Evolutionary conservation across 2,113 vertebrate species (phyloP), one percentile per base, ranked within the genome.

Genomic region (Delphinus delphis): DNA sequence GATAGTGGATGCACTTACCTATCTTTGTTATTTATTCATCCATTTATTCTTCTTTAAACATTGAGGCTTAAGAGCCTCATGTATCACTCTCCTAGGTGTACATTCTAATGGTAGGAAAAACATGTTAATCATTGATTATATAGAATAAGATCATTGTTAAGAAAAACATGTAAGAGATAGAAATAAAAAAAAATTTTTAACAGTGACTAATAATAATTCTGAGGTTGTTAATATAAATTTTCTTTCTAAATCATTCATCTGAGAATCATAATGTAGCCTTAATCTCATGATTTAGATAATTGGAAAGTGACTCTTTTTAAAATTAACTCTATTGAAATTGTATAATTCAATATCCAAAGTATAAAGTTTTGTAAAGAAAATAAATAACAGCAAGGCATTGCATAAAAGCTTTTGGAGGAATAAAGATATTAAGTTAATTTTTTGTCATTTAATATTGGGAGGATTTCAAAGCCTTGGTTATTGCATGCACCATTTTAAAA

Each of bases 361-460:
- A 63, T 65, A 26, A 0, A 73, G 73, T 82, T 97, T 77, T 68
- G 8, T 88, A 21, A 92, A 65, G 20, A 81, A 96, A 97, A 94
- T 70, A 95, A 62, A 95, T 70, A 95, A 62, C 14, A 92, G 28
- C 17, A 68, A 97, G 18, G 15, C 17, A 82, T 50, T 94, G 6
- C 25, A 74, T 67, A 94, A 94, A 90, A 86, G 8, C 23, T 88
- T 97, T 96, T 90, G 31, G 25, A 97, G 71, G 23, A 71, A 96
- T 94, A 25, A 76, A 47, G 38, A 82, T 89, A 96, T 82, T 93
- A 92, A 93, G 12, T 87, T 96, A 96, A 86, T 80, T 92, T 84
- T 92, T 90, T 90, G 47, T 55, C 55, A 88, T 90, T 80, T 63
- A 88, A 53, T 44, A 83, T 44, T 79, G 15, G 58, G 23, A 76